A percentile compares a stretch with the other conserved stretches of the same genome.
Evolutionary conservation across 2,797 vertebrate genomes (phyloP).

Genomic region (Cheracebus regulus): DNA sequence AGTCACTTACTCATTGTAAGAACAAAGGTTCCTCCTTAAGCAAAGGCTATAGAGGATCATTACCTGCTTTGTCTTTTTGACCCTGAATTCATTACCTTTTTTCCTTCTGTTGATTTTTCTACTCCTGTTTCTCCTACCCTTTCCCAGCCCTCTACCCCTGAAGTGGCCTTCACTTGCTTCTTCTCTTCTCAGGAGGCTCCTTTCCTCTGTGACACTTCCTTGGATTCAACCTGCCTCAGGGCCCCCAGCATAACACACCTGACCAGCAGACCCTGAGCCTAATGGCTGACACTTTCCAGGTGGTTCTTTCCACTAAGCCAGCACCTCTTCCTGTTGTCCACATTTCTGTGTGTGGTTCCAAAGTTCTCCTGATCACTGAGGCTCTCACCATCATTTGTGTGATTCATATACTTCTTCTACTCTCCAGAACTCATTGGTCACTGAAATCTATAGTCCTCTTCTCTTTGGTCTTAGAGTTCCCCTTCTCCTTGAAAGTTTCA

Average conservation of each 20-base stretch:
- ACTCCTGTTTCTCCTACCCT: neutral
- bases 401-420: neutral
- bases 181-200: neutral
- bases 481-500: neutral
- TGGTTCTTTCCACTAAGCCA: neutral
- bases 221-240: neutral
- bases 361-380: neutral
- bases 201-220: neutral
- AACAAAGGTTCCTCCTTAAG: neutral
- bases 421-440: neutral
- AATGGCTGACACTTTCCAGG: neutral
- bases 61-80: neutral
- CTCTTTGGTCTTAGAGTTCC: neutral
- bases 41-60: neutral
- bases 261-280: neutral
- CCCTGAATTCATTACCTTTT: neutral
- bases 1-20: neutral
- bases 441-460: neutral
- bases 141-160: neutral
- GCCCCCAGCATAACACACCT: neutral
- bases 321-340: neutral
- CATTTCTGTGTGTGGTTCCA: neutral
- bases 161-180: neutral
- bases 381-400: neutral
- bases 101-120: neutral